A percentile compares a stretch with the other conserved stretches of the same genome.
These are phyloP conservation scores for Phasia obesa DNA, from an alignment of 2,888 invertebrate genomes.

Conservation along the genomic window DNA sequence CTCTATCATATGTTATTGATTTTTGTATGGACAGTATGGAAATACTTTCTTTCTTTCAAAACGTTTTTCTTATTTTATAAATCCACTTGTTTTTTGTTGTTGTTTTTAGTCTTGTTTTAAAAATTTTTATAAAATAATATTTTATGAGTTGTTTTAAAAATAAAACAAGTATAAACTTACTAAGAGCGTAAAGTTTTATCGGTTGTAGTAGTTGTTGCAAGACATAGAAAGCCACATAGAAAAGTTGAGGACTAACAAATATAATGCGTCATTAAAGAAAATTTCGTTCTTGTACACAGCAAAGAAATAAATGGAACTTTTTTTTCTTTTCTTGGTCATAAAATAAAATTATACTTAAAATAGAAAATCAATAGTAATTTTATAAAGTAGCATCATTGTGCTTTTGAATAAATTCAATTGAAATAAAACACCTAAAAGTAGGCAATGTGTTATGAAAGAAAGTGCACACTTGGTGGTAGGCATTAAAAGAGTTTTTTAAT, in stretches of 20 bases:
- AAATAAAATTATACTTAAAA: constrained; percentile 28
- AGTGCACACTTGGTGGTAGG: neutral
- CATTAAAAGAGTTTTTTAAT: constrained; percentile 1
- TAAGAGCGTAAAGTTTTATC: constrained; percentile 54
- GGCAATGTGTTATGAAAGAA: constrained; percentile 1
- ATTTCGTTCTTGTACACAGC: neutral
- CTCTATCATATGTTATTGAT: constrained; percentile 79
- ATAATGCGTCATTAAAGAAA: constrained; percentile 53
- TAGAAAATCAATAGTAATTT: constrained; percentile 58
- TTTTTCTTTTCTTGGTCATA: constrained; percentile 10
- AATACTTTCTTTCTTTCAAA: constrained; percentile 23
- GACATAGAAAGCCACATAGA: neutral
- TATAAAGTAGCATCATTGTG: constrained; percentile 2
- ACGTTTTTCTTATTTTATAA: constrained; percentile 11
- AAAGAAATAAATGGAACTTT: neutral
- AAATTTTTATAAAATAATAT: constrained; percentile 7
- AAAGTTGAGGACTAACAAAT: neutral
- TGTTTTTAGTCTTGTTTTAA: constrained; percentile 28
- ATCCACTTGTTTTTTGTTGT: constrained; percentile 49
- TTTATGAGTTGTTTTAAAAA: constrained; percentile 26
- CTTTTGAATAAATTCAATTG: neutral
- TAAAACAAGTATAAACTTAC: constrained; percentile 25
- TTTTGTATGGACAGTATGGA: constrained; percentile 70
- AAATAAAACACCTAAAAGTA: constrained; percentile 18
- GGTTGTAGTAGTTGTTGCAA: neutral